A percentile compares a stretch with the other conserved stretches of the same genome.
phyloP scores from a whole-genome alignment of 2,113 vertebrate species.

The Otus sunia region DNA sequence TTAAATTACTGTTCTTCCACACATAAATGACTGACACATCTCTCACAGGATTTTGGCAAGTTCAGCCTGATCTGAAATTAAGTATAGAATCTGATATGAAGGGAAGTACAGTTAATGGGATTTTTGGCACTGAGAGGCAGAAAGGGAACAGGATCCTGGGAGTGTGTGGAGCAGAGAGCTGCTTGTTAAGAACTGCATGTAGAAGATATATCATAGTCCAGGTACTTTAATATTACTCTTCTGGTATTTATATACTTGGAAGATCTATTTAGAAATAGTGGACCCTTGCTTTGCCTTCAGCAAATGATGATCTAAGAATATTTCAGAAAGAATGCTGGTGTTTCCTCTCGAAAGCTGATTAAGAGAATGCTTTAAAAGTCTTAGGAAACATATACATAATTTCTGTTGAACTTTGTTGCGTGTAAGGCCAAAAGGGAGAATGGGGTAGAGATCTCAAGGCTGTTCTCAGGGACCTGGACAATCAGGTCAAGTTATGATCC shows the following conservation, averaged over 20 bases:
- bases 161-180: background rate
- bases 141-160: background rate
- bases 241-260: background rate
- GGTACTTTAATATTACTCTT: background rate
- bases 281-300: background rate
- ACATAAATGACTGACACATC: background rate
- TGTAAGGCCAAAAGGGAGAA: background rate
- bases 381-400: background rate
- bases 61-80: background rate
- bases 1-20: background rate
- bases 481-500: background rate
- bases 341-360: background rate
- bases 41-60: background rate
- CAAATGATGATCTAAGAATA: background rate
- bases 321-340: background rate
- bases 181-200: background rate
- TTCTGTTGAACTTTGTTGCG: background rate
- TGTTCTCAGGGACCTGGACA: background rate
- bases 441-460: background rate
- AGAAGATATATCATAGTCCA: background rate
- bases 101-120: background rate
- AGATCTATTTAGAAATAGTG: background rate
- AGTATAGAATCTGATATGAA: background rate
- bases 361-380: background rate
- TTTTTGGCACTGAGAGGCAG: slow-evolving; percentile 1